Conservation (phyloP, 2,113 vertebrate species). For the Calonectris borealis region DNA sequence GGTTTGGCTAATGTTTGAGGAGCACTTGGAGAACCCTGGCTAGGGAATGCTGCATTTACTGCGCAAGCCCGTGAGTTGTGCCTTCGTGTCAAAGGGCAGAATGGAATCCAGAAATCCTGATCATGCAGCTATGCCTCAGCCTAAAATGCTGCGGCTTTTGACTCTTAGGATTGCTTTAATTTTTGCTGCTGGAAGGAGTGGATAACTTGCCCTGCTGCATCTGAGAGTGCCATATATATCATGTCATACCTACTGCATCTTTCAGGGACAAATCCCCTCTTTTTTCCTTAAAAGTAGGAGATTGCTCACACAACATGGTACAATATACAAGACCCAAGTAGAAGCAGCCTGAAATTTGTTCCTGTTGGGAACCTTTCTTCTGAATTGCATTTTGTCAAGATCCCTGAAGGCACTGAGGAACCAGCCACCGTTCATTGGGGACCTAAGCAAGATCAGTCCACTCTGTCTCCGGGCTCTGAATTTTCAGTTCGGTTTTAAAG, state of each 20-base stretch:
- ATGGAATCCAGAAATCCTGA: not conserved
- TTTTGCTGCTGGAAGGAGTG: not conserved
- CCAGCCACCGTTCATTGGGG: accelerated
- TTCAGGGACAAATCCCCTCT: not conserved
- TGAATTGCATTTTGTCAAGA: not conserved
- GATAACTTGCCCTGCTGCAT: not conserved
- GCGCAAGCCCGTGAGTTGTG: accelerated
- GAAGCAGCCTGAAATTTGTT: not conserved
- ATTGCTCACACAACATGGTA: not conserved
- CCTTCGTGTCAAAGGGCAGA: not conserved
- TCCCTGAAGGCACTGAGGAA: not conserved
- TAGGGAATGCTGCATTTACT: not conserved
- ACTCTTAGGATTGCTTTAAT: not conserved
- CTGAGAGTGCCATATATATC: not conserved
- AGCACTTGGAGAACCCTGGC: not conserved
- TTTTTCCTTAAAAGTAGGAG: not conserved
- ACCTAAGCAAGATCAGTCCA: not conserved
- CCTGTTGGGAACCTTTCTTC: not conserved
- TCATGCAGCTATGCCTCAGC: not conserved
- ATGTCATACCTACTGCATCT: not conserved
- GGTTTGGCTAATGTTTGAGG: not conserved
- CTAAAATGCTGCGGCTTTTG: not conserved
- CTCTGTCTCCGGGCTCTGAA: not conserved
- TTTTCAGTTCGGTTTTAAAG: not conserved
- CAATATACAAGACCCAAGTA: not conserved